Evolutionary conservation across 2,888 invertebrate species (phyloP).

Genomic region (Xestia rhomboidea): DNA sequence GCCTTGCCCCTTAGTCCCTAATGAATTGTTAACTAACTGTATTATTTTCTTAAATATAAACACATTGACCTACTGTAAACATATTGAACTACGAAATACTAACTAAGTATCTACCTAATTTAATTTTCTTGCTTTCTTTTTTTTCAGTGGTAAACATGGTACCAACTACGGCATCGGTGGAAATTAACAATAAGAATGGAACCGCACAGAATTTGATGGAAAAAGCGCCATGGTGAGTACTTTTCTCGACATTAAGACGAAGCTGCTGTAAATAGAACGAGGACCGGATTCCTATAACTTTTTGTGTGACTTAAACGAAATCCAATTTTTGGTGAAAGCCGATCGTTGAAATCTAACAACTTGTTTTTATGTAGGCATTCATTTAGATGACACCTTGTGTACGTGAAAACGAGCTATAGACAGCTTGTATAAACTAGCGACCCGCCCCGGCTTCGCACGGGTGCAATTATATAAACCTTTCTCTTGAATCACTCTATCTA

Average conservation of each 20-base stretch:
- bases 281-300: background rate
- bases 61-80: background rate
- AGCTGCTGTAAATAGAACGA: background rate
- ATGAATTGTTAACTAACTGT: background rate
- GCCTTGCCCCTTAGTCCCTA: background rate
- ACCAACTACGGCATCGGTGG: constrained; percentile 74
- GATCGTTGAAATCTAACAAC: background rate
- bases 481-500: too few species aligned
- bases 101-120: background rate
- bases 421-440: background rate
- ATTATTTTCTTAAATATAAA: background rate
- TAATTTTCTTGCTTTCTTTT: constrained; percentile 8
- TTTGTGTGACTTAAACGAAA: too few species aligned
- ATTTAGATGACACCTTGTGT: background rate
- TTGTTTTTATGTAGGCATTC: background rate
- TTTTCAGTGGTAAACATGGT: constrained; percentile 78
- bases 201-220: constrained; percentile 72
- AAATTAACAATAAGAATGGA: constrained; percentile 78
- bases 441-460: too few species aligned
- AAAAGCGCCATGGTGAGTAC: constrained; percentile 83
- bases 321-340: background rate
- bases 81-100: background rate
- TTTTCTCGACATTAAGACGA: background rate
- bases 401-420: background rate
- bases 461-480: too few species aligned